phyloP scores from a whole-genome alignment of 2,888 invertebrate species.

The Eupithecia tripunctaria region DNA sequence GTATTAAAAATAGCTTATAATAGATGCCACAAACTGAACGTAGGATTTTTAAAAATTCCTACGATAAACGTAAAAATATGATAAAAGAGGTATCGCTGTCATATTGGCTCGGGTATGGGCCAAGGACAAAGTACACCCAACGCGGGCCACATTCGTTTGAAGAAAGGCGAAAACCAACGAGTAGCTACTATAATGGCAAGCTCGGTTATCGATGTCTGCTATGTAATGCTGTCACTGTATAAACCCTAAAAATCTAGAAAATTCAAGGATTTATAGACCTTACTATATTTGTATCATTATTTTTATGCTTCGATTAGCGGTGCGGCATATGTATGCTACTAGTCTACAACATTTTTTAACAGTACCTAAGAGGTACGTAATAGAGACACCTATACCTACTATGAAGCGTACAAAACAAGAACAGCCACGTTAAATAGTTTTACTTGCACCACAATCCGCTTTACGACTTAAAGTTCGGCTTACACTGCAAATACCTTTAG shows the following conservation, averaged over 20 bases:
- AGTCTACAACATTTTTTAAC: not conserved
- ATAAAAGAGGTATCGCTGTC: no score
- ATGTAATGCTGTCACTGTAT: no score
- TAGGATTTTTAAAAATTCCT: no score
- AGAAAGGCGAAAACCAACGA: not conserved
- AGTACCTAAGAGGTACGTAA: not conserved
- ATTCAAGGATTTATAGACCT: no score
- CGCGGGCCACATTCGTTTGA: not conserved
- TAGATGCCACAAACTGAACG: no score
- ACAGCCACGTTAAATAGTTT: slow-evolving; percentile 1
- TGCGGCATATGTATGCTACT: not conserved
- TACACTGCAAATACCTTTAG: slow-evolving; percentile 57
- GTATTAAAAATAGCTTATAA: no score
- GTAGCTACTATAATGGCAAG: not conserved
- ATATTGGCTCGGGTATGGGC: no score
- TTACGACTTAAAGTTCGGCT: slow-evolving; percentile 54
- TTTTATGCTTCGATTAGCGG: not conserved
- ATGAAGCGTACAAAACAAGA: not conserved
- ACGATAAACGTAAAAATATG: no score
- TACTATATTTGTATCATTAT: no score
- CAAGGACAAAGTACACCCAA: not conserved
- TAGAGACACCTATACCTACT: not conserved
- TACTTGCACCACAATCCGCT: slow-evolving; percentile 40
- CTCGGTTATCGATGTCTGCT: not conserved
- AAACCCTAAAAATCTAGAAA: no score